Conservation (phyloP, 2,113 vertebrate species). For the Oryzias melastigma region DNA sequence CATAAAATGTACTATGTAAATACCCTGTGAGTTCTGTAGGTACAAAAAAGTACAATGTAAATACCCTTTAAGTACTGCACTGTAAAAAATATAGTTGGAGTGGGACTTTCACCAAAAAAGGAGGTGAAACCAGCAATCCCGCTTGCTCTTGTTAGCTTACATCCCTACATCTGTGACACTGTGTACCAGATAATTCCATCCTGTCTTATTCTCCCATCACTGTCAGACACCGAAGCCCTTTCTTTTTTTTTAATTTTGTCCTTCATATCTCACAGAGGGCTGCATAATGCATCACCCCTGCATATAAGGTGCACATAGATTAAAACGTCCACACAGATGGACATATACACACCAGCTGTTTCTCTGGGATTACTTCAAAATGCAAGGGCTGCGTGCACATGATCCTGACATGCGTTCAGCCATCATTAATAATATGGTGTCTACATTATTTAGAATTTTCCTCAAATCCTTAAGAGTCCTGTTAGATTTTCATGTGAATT, state of each 20-base stretch:
- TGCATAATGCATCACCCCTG: conserved; percentile 24
- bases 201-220: conserved; percentile 17
- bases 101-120: background rate
- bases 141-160: conserved; percentile 28
- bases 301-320: conserved; percentile 34
- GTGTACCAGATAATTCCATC: conserved; percentile 20
- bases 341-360: conserved; percentile 19
- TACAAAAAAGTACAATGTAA: too few relatives aligned
- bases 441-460: conserved; percentile 59
- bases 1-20: too few relatives aligned
- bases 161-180: conserved; percentile 22
- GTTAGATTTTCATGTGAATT: conserved; percentile 48
- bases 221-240: conserved; percentile 18
- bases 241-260: conserved; percentile 23
- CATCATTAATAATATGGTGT: conserved; percentile 52
- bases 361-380: conserved; percentile 29
- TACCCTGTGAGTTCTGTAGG: too few relatives aligned
- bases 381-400: conserved; percentile 40
- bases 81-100: too few relatives aligned
- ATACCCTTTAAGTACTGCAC: too few relatives aligned
- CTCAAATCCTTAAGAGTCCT: conserved; percentile 43
- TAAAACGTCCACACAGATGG: conserved; percentile 39
- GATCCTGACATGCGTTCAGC: conserved; percentile 26
- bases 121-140: conserved; percentile 12
- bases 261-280: conserved; percentile 26